These are phyloP conservation scores for Ursus arctos DNA, from an alignment of 2,113 vertebrate genomes.

Conservation along the genomic window DNA sequence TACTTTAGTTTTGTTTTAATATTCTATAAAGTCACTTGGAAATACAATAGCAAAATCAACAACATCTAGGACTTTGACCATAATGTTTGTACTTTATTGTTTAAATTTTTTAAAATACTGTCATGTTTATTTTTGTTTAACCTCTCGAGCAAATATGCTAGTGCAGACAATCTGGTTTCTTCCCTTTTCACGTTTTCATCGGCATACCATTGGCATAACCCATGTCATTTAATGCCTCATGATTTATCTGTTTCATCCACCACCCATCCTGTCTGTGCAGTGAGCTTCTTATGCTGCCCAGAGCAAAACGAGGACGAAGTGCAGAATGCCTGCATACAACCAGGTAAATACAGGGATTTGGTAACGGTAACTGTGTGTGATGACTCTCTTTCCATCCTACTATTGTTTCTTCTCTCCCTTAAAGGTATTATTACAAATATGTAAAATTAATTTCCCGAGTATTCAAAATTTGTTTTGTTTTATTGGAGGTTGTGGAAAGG, in stretches of 20 bases:
- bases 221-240: conserved; percentile 94
- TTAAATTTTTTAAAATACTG: conserved; percentile 72
- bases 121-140: conserved; percentile 79
- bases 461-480: conserved; percentile 44
- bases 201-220: conserved; percentile 88
- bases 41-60: conserved; percentile 33
- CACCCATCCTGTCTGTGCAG: conserved; percentile 96
- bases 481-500: not conserved
- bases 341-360: conserved; percentile 95
- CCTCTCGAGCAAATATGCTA: conserved; percentile 78
- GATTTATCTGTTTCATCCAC: conserved; percentile 90
- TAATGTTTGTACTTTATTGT: conserved; percentile 76
- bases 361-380: conserved; percentile 77
- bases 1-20: conserved; percentile 59
- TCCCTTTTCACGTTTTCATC: conserved; percentile 88
- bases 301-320: conserved; percentile 99
- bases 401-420: conserved; percentile 43
- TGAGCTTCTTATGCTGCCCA: conserved; percentile 99
- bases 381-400: conserved; percentile 67
- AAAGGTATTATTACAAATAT: not conserved
- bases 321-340: conserved; percentile 99
- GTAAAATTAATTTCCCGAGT: not conserved
- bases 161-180: conserved; percentile 89
- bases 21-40: not conserved
- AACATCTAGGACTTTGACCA: conserved; percentile 39